Conservation (phyloP, 2,113 vertebrate genomes). For the Alaudala cheleensis region DNA sequence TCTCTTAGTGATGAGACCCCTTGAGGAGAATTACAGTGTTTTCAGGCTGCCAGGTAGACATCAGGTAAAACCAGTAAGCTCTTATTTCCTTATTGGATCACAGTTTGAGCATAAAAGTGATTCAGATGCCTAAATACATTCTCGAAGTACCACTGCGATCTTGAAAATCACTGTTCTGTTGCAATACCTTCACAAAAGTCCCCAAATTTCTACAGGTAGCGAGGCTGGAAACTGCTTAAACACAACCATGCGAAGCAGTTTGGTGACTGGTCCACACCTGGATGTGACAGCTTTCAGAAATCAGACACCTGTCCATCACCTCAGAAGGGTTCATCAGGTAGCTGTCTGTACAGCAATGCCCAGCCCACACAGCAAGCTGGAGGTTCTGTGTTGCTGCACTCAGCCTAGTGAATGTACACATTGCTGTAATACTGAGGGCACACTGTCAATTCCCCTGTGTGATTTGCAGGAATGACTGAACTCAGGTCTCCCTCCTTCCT, state of each 20-base stretch:
- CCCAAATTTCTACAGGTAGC: background rate
- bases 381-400: background rate
- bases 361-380: background rate
- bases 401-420: background rate
- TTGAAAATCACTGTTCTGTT: background rate
- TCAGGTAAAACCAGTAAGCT: background rate
- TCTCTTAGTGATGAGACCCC: background rate
- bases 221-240: background rate
- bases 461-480: background rate
- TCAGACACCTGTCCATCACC: background rate
- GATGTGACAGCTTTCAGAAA: background rate
- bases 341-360: background rate
- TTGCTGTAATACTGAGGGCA: background rate
- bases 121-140: background rate
- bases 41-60: background rate
- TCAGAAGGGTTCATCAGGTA: background rate
- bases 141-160: background rate
- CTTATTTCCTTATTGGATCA: background rate
- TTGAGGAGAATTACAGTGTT: background rate
- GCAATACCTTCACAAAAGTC: background rate
- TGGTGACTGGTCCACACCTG: background rate
- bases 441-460: background rate
- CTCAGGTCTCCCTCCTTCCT: background rate
- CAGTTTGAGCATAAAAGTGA: background rate
- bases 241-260: background rate